Evolutionary conservation across 2,888 invertebrate genomes (phyloP).

Genomic region (Taenaris catops): DNA sequence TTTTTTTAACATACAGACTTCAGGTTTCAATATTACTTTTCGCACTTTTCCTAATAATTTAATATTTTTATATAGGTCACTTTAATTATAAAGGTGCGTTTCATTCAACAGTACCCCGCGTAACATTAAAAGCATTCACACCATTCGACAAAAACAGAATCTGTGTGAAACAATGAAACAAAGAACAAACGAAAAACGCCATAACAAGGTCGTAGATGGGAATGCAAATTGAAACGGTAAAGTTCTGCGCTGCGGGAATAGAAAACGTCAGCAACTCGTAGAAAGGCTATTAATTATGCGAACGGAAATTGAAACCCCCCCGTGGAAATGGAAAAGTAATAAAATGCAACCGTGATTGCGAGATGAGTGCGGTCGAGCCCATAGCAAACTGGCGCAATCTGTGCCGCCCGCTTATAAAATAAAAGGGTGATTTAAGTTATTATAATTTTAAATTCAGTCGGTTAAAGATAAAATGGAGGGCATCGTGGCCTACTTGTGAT

Average conservation of each 20-base stretch:
- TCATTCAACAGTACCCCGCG: too few species aligned
- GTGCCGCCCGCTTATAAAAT: slow-evolving; percentile 15
- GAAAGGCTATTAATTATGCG: slow-evolving; percentile 77
- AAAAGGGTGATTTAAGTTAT: slow-evolving; percentile 14
- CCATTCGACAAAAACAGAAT: too few species aligned
- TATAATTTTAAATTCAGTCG: slow-evolving; percentile 8
- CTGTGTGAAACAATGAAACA: too few species aligned
- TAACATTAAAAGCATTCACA: too few species aligned
- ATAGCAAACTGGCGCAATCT: slow-evolving; percentile 31
- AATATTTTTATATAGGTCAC: too few species aligned
- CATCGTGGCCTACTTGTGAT: slow-evolving; percentile 1
- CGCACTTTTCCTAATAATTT: too few species aligned
- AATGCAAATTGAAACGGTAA: slow-evolving; percentile 62
- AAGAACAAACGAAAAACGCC: slow-evolving; percentile 23
- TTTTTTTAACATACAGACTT: too few species aligned
- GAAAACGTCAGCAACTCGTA: slow-evolving; percentile 62
- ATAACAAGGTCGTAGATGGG: slow-evolving; percentile 46
- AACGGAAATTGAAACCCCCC: slow-evolving; percentile 76
- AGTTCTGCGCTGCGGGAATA: slow-evolving; percentile 58
- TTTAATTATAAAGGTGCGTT: too few species aligned
- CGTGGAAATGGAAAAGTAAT: slow-evolving; percentile 79
- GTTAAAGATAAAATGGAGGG: slow-evolving; percentile 1
- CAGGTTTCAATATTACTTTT: too few species aligned
- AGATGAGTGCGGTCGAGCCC: slow-evolving; percentile 51
- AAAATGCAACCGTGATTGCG: slow-evolving; percentile 76